These are phyloP conservation scores for Zaprionus lachaisei DNA, from an alignment of 1,140 invertebrate genomes.

Conservation along the genomic window DNA sequence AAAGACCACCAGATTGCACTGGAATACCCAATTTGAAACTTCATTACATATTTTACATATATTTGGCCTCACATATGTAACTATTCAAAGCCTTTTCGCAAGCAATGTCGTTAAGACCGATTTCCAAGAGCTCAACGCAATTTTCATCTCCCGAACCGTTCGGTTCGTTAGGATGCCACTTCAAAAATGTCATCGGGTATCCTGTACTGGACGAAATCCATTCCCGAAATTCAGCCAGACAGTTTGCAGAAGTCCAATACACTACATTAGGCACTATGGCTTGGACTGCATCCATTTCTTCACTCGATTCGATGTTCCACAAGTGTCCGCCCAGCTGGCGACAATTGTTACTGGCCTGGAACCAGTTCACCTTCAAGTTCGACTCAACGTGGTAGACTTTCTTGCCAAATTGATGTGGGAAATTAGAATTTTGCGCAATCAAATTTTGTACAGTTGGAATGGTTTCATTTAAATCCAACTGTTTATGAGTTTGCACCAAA, in stretches of 20 bases:
- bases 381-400: slow-evolving; percentile 23
- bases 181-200: slow-evolving; percentile 7
- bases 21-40: too few species aligned
- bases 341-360: slow-evolving; percentile 14
- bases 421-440: slow-evolving; percentile 1
- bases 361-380: not conserved
- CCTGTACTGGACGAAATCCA: slow-evolving; percentile 25
- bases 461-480: not conserved
- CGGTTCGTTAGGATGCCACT: slow-evolving; percentile 9
- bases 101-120: not conserved
- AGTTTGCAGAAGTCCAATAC: slow-evolving; percentile 34
- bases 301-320: slow-evolving; percentile 22
- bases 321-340: slow-evolving; percentile 32
- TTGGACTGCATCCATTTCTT: slow-evolving; percentile 21
- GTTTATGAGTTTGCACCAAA: not conserved
- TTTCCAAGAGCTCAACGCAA: not conserved
- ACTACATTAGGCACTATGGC: not conserved
- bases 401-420: slow-evolving; percentile 27
- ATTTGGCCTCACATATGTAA: slow-evolving; percentile 6
- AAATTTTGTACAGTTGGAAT: not conserved
- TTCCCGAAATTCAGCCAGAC: not conserved
- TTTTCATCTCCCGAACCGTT: not conserved
- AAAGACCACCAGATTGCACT: too few species aligned
- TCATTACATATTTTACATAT: too few species aligned
- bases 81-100: not conserved